Evolutionary conservation across 2,113 vertebrate genomes (phyloP).

Genomic region (Chaenocephalus aceratus): DNA sequence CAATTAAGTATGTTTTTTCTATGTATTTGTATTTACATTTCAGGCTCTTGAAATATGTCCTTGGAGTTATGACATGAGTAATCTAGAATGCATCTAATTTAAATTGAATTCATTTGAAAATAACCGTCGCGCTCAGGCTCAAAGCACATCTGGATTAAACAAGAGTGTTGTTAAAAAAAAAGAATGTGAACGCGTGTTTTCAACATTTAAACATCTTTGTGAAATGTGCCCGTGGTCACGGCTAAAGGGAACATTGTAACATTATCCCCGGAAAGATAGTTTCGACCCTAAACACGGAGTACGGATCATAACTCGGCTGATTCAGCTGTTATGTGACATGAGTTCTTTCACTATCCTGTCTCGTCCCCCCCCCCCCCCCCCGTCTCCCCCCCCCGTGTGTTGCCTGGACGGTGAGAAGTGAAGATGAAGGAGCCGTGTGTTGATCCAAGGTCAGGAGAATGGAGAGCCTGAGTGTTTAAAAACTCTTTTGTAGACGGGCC

Average conservation of each 20-base stretch:
- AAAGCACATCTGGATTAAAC: constrained; percentile 30
- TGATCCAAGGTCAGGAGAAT: constrained; percentile 80
- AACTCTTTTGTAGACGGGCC: constrained; percentile 64
- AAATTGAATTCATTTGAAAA: constrained; percentile 18
- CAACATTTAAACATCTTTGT: constrained; percentile 5
- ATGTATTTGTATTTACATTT: constrained; percentile 26
- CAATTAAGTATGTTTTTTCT: constrained; percentile 11
- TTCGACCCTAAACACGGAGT: constrained; percentile 40
- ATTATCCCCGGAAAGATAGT: constrained; percentile 48
- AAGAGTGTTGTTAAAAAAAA: not conserved
- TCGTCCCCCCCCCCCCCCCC: too few relatives aligned
- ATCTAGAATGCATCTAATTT: constrained; percentile 15
- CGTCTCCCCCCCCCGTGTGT: constrained; percentile 15
- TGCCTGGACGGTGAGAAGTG: constrained; percentile 60
- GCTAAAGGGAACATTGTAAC: constrained; percentile 27
- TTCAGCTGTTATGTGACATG: constrained; percentile 34
- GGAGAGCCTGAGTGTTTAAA: constrained; percentile 79
- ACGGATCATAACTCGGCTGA: constrained; percentile 46
- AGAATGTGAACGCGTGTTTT: not conserved
- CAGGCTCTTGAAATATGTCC: constrained; percentile 2
- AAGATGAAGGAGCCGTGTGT: constrained; percentile 76
- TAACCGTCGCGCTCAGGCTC: constrained; percentile 21
- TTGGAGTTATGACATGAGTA: not conserved
- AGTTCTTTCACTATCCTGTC: constrained; percentile 70
- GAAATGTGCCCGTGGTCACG: constrained; percentile 35